phyloP scores from a whole-genome alignment of 2,888 invertebrate species.

The Cynaeus angustus region DNA sequence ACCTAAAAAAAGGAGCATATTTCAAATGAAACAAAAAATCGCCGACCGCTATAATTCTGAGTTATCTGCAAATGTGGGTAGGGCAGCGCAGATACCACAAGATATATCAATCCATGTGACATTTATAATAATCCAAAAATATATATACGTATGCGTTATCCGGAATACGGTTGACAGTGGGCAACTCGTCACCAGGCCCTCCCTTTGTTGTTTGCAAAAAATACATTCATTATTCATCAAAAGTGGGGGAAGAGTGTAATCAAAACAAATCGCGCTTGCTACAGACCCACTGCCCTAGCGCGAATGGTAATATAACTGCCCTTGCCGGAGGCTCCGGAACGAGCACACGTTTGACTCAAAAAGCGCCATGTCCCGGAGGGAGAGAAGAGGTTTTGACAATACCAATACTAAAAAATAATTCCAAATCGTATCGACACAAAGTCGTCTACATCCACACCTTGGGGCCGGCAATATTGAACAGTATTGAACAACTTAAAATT shows the following conservation, averaged over 20 bases:
- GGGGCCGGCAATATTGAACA: too few species aligned
- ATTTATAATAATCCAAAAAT: conserved; percentile 68
- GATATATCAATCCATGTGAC: conserved; percentile 66
- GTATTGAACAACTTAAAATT: too few species aligned
- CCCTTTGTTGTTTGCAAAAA: conserved; percentile 67
- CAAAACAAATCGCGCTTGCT: conserved; percentile 68
- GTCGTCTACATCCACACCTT: too few species aligned
- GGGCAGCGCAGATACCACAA: conserved; percentile 59
- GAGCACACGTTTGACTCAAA: conserved; percentile 19
- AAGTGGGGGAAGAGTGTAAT: conserved; percentile 67
- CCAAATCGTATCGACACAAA: too few species aligned
- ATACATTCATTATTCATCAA: conserved; percentile 69
- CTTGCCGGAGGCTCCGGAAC: conserved; percentile 55
- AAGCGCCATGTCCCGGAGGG: background rate
- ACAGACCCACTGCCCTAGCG: conserved; percentile 66
- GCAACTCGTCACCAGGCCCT: conserved; percentile 64
- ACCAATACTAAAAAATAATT: too few species aligned
- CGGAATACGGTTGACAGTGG: conserved; percentile 62
- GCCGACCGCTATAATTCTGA: conserved; percentile 52
- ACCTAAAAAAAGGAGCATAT: conserved; percentile 47
- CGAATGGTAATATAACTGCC: conserved; percentile 63
- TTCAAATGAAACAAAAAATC: conserved; percentile 51
- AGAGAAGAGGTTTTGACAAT: background rate
- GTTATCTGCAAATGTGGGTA: conserved; percentile 53
- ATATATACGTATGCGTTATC: conserved; percentile 61